Conservation (phyloP, 2,797 vertebrate genomes). For the Melopsittacus undulatus region DNA sequence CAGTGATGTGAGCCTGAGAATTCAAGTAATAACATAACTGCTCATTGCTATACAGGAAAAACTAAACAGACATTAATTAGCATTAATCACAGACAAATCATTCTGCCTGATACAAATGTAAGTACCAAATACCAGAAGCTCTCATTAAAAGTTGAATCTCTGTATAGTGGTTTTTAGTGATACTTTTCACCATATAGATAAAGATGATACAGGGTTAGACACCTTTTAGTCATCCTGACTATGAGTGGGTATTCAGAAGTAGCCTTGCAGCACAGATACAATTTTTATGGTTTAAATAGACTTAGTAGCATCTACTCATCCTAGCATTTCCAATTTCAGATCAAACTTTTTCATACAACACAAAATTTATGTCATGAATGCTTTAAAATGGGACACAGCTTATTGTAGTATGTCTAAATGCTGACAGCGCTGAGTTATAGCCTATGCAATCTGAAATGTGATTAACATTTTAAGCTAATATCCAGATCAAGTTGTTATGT, state of each 20-base stretch:
- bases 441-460: neutral
- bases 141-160: neutral
- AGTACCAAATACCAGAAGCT: neutral
- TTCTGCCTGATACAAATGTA: neutral
- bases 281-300: neutral
- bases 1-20: neutral
- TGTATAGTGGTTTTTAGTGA: neutral
- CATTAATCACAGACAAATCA: neutral
- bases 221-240: neutral
- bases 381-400: neutral
- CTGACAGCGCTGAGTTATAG: neutral
- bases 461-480: conserved; percentile 62
- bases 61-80: neutral
- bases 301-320: neutral
- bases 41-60: neutral
- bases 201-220: neutral
- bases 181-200: neutral
- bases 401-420: neutral
- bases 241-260: neutral
- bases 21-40: neutral
- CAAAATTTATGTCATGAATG: neutral
- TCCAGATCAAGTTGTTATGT: conserved; percentile 36
- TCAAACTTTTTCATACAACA: neutral
- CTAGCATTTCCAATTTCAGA: neutral
- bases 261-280: neutral